A percentile compares a stretch with the other conserved stretches of the same genome.
Evolutionary conservation across 2,888 invertebrate species (phyloP).

Genomic region (Melinaea marsaeus): DNA sequence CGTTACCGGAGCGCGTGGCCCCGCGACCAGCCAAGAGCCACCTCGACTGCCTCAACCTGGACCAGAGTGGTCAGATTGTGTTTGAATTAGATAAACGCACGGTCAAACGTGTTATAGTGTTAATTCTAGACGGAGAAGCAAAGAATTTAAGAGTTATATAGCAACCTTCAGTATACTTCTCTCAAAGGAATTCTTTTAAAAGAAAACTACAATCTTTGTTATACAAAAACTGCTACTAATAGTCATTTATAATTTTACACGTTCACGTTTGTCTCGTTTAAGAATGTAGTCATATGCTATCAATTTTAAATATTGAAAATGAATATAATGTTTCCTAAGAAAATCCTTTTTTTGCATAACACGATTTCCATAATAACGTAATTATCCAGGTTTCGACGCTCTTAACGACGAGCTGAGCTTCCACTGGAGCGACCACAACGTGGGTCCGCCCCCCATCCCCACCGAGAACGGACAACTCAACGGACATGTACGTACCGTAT

Average conservation of each 20-base stretch:
- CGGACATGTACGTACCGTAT: slow-evolving; percentile 55
- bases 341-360: too few relatives aligned
- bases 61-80: slow-evolving; percentile 61
- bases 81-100: slow-evolving; percentile 4
- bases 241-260: too few relatives aligned
- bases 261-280: too few relatives aligned
- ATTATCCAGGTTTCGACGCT: slow-evolving; percentile 79
- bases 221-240: too few relatives aligned
- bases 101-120: background rate
- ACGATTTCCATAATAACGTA: background rate
- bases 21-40: slow-evolving; percentile 72
- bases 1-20: slow-evolving; percentile 62
- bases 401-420: slow-evolving; percentile 85
- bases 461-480: slow-evolving; percentile 48
- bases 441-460: slow-evolving; percentile 75
- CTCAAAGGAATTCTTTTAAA: too few relatives aligned
- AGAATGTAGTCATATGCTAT: too few relatives aligned
- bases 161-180: too few relatives aligned
- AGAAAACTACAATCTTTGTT: too few relatives aligned
- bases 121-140: too few relatives aligned
- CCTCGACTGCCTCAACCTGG: slow-evolving; percentile 67
- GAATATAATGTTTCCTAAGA: too few relatives aligned
- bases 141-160: too few relatives aligned
- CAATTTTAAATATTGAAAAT: too few relatives aligned
- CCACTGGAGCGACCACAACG: slow-evolving; percentile 81